A percentile compares a stretch with the other conserved stretches of the same genome.
phyloP scores from a whole-genome alignment of 2,113 vertebrate genomes.

The Ptilonorhynchus violaceus region DNA sequence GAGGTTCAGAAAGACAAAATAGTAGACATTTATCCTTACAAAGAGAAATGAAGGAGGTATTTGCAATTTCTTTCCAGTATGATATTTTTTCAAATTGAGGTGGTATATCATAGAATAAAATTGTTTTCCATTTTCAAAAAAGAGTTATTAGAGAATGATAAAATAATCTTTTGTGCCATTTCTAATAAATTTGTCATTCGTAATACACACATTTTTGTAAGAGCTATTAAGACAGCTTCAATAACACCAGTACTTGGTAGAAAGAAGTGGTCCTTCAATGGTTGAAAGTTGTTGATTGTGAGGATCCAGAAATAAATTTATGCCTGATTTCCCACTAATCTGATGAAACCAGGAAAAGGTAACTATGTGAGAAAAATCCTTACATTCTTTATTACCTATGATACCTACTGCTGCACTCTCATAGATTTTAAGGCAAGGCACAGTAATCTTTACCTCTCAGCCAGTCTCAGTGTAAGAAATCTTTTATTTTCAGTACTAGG shows the following conservation, averaged over 20 bases:
- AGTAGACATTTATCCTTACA: slow-evolving; percentile 6
- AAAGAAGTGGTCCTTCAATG: background rate
- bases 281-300: background rate
- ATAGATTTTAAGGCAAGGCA: background rate
- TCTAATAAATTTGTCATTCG: background rate
- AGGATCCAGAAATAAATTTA: background rate
- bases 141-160: slow-evolving; percentile 24
- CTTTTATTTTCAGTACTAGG: background rate
- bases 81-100: background rate
- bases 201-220: background rate
- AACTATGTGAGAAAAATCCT: background rate
- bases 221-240: background rate
- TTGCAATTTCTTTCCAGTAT: background rate
- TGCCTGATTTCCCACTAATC: background rate
- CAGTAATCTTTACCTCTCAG: background rate
- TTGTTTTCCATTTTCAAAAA: background rate
- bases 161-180: background rate
- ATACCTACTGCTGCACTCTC: background rate
- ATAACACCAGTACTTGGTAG: background rate
- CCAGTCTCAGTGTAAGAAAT: background rate
- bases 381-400: background rate
- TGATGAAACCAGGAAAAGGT: background rate
- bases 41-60: slow-evolving; percentile 17
- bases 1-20: slow-evolving; percentile 35
- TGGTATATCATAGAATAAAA: background rate